A percentile compares a stretch with the other conserved stretches of the same genome.
Conservation (phyloP, 2,113 vertebrate species). For the Falco punctatus region DNA sequence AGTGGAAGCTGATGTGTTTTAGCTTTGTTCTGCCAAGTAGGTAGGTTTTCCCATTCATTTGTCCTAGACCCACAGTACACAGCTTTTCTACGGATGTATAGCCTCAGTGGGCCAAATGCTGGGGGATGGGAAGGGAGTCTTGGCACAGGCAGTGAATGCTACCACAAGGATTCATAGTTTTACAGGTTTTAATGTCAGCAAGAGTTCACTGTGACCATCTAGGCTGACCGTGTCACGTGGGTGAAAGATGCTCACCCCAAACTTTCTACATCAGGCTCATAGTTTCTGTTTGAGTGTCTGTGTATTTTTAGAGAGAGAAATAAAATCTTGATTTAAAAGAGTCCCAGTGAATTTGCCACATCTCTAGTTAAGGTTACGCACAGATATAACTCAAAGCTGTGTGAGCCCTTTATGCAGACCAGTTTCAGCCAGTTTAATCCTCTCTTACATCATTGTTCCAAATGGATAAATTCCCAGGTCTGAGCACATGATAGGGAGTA, state of each 20-base stretch:
- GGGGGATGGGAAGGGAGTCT: background rate
- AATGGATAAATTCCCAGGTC: background rate
- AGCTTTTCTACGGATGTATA: background rate
- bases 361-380: background rate
- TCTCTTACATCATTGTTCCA: background rate
- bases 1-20: conserved; percentile 30
- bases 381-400: background rate
- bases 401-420: background rate
- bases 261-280: background rate
- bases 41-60: conserved; percentile 12
- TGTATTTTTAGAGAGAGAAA: background rate
- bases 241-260: background rate
- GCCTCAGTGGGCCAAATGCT: background rate
- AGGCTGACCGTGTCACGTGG: background rate
- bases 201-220: background rate
- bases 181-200: background rate
- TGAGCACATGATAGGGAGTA: background rate
- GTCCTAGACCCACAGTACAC: background rate
- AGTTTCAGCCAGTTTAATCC: conserved; percentile 1
- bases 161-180: background rate
- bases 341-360: background rate
- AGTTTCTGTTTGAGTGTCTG: background rate
- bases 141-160: background rate
- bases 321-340: background rate
- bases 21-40: conserved; percentile 24